phyloP scores from a whole-genome alignment of 2,888 invertebrate species.

The Drosophila nr. perissopoda region DNA sequence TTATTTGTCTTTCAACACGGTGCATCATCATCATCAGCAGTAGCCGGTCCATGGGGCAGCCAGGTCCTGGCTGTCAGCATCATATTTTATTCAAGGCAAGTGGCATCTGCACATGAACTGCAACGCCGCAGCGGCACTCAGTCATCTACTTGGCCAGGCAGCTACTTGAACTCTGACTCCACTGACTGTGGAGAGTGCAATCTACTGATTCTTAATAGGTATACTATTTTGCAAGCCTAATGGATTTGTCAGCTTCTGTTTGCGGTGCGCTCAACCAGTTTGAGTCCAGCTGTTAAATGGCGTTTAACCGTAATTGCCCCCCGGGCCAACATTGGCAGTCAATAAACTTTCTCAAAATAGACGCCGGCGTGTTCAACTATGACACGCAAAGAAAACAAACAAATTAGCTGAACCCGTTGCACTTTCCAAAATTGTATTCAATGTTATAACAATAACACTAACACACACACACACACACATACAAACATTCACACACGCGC shows the following conservation, averaged over 20 bases:
- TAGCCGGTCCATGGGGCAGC: background rate
- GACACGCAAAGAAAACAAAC: constrained; percentile 75
- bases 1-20: constrained; percentile 79
- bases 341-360: constrained; percentile 71
- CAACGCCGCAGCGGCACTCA: constrained; percentile 44
- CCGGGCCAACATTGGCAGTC: constrained; percentile 50
- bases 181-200: background rate
- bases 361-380: constrained; percentile 72
- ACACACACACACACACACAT: constrained; percentile 6
- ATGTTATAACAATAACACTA: constrained; percentile 49
- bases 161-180: constrained; percentile 61
- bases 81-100: constrained; percentile 80
- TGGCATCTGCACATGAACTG: constrained; percentile 71
- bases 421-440: constrained; percentile 38
- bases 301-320: constrained; percentile 39
- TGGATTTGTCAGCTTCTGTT: constrained; percentile 14
- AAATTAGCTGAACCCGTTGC: constrained; percentile 63
- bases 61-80: constrained; percentile 34
- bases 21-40: constrained; percentile 54
- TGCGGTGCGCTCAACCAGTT: constrained; percentile 12
- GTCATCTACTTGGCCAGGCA: constrained; percentile 61
- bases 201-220: constrained; percentile 3
- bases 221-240: constrained; percentile 25
- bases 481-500: constrained; percentile 22
- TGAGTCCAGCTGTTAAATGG: constrained; percentile 51